Evolutionary conservation across 2,888 invertebrate species (phyloP).

Genomic region (Melanophora roralis): DNA sequence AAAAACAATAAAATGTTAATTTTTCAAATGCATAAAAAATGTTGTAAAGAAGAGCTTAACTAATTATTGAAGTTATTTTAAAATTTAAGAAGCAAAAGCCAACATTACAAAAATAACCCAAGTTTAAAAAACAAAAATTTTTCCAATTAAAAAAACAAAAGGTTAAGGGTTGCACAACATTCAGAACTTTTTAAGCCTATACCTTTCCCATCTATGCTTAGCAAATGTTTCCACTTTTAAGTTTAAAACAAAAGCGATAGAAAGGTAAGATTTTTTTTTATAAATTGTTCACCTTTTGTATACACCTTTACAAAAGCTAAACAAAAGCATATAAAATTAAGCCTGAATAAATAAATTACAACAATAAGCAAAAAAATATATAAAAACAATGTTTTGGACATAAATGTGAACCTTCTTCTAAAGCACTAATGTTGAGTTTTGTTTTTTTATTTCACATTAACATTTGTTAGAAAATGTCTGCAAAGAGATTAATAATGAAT

Average conservation of each 20-base stretch:
- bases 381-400: conserved; percentile 19
- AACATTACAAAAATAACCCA: not conserved
- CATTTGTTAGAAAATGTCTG: conserved; percentile 55
- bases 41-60: conserved; percentile 15
- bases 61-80: conserved; percentile 44
- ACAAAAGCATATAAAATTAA: not conserved
- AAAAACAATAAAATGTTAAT: conserved; percentile 9
- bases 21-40: not conserved
- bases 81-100: conserved; percentile 13
- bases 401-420: conserved; percentile 32
- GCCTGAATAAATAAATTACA: conserved; percentile 29
- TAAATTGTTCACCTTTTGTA: conserved; percentile 37
- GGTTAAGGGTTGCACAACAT: conserved; percentile 43
- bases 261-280: conserved; percentile 5
- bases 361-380: not conserved
- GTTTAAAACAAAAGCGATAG: conserved; percentile 27
- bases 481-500: conserved; percentile 63
- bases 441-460: not conserved
- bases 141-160: conserved; percentile 51
- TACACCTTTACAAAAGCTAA: conserved; percentile 38
- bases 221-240: not conserved
- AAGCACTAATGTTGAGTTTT: not conserved
- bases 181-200: conserved; percentile 8
- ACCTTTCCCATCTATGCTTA: conserved; percentile 46
- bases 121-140: conserved; percentile 10